phyloP scores from a whole-genome alignment of 2,113 vertebrate species.

The Coracopsis vasa region DNA sequence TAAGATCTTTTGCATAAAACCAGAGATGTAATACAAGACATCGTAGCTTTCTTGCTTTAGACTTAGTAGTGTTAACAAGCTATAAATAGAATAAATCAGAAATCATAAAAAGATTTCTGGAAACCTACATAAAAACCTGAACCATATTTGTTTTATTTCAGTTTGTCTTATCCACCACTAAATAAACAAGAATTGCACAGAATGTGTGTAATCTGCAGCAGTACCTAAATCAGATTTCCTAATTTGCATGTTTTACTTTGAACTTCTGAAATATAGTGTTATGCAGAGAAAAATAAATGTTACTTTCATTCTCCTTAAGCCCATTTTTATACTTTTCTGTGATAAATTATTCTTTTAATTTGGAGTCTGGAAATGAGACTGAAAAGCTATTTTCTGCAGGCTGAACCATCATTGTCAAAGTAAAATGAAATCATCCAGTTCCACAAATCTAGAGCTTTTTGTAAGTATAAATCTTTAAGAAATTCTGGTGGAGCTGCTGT shows the following conservation, averaged over 20 bases:
- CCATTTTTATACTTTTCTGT: constrained; percentile 18
- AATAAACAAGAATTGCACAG: background rate
- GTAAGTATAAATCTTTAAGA: background rate
- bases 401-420: constrained; percentile 49
- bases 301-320: background rate
- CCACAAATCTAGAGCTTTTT: background rate
- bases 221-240: background rate
- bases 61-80: background rate
- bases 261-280: background rate
- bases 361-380: background rate
- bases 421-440: constrained; percentile 40
- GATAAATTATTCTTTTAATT: constrained; percentile 56
- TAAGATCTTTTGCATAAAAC: background rate
- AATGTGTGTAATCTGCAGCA: background rate
- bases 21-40: background rate
- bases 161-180: background rate
- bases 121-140: background rate
- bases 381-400: constrained; percentile 43
- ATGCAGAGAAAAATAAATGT: background rate
- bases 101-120: background rate
- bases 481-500: background rate
- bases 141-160: background rate
- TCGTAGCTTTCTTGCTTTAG: background rate
- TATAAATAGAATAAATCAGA: background rate
- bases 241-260: constrained; percentile 19